Conservation (phyloP, 2,797 vertebrate species). For the Manis crassicaudata region DNA sequence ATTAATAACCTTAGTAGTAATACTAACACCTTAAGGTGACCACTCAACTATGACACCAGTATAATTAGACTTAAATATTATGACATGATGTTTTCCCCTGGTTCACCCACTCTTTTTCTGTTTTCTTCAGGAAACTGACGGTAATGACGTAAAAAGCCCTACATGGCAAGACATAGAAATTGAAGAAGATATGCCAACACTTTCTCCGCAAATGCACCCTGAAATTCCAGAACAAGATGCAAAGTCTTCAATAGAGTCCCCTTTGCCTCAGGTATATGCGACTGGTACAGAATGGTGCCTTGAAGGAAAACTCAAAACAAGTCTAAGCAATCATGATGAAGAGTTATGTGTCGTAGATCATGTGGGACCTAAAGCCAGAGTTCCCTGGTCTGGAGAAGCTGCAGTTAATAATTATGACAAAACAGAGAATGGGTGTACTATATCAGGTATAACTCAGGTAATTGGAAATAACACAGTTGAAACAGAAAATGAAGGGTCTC, state of each 20-base stretch:
- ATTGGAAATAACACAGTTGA: not conserved
- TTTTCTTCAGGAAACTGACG: constrained; percentile 78
- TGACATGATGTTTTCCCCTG: constrained; percentile 2
- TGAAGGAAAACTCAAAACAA: constrained; percentile 53
- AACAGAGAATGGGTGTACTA: not conserved
- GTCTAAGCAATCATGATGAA: constrained; percentile 33
- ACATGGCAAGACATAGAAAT: constrained; percentile 57
- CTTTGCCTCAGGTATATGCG: constrained; percentile 78
- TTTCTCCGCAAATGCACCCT: constrained; percentile 78
- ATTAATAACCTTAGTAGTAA: not conserved
- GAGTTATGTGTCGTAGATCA: not conserved
- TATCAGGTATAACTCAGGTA: not conserved
- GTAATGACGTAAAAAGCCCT: constrained; percentile 57
- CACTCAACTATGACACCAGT: not conserved
- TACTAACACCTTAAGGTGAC: not conserved
- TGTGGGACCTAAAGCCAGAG: not conserved
- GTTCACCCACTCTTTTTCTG: constrained; percentile 8
- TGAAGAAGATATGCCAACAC: constrained; percentile 81
- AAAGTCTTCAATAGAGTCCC: constrained; percentile 68
- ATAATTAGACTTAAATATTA: not conserved
- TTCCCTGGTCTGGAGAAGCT: not conserved
- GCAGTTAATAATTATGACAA: not conserved
- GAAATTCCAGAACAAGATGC: constrained; percentile 57
- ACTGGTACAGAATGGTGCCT: not conserved
- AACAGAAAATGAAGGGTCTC: constrained; percentile 32